These are phyloP conservation scores for Palythoa grandis DNA, from an alignment of 92 coral and sea anemone species.

Conservation along the genomic window DNA sequence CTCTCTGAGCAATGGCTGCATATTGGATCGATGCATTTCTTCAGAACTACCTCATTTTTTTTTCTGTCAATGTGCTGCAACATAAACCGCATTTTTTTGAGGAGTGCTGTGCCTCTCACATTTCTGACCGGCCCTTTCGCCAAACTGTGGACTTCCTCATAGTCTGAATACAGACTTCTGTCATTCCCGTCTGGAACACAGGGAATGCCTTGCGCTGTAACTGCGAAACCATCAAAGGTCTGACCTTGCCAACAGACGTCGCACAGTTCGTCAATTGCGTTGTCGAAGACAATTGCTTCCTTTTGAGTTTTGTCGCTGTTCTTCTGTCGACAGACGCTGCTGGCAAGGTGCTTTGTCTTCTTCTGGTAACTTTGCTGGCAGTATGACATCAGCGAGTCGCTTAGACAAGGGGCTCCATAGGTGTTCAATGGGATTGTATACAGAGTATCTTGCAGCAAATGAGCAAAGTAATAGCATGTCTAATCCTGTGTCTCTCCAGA, in stretches of 20 bases:
- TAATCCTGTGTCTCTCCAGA: conserved; percentile 26
- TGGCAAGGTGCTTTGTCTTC: conserved; percentile 22
- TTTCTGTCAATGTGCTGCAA: conserved; percentile 39
- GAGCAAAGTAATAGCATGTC: conserved; percentile 51
- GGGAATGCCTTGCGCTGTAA: conserved; percentile 29
- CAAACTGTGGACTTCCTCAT: conserved; percentile 34
- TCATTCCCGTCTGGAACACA: conserved; percentile 33
- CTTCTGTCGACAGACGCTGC: conserved; percentile 37
- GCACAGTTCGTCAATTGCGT: conserved; percentile 46
- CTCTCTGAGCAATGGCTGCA: conserved; percentile 50
- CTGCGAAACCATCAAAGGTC: conserved; percentile 44
- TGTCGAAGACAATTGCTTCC: conserved; percentile 48
- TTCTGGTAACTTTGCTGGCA: conserved; percentile 26
- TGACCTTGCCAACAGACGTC: conserved; percentile 38
- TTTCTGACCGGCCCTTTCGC: conserved; percentile 38
- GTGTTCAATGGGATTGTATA: conserved; percentile 57
- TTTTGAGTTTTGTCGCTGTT: conserved; percentile 23
- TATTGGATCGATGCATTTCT: conserved; percentile 50
- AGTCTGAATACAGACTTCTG: conserved; percentile 23
- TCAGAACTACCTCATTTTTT: conserved; percentile 51
- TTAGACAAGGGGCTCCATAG: conserved; percentile 33
- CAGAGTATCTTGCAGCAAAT: conserved; percentile 57
- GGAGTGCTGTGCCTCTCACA: conserved; percentile 25
- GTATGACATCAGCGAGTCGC: conserved; percentile 42
- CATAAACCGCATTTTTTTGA: conserved; percentile 29